Conservation (phyloP, 2,797 vertebrate species). For the Anabas testudineus region DNA sequence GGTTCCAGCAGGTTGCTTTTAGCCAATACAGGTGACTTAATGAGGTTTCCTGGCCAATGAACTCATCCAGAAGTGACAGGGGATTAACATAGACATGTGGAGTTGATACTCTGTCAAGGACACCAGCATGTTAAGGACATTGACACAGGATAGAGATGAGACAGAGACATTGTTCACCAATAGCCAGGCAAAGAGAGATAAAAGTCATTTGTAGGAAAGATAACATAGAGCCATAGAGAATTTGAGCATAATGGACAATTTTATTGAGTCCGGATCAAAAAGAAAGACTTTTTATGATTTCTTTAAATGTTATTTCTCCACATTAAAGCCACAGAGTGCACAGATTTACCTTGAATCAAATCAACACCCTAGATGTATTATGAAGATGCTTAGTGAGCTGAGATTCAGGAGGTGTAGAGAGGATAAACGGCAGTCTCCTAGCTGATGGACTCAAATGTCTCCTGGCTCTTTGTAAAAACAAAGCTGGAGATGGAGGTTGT, state of each 20-base stretch:
- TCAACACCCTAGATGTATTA: conserved; percentile 4
- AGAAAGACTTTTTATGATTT: conserved; percentile 19
- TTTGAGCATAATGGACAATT: conserved; percentile 32
- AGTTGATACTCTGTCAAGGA: conserved; percentile 52
- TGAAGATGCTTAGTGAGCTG: not conserved
- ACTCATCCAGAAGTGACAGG: conserved; percentile 39
- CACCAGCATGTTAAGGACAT: conserved; percentile 27
- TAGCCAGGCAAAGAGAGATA: conserved; percentile 16
- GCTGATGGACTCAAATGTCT: conserved; percentile 8
- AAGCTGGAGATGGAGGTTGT: conserved; percentile 13
- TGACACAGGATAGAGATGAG: conserved; percentile 27
- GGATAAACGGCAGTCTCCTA: not conserved
- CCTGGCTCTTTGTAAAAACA: conserved; percentile 18
- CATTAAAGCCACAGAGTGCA: conserved; percentile 14
- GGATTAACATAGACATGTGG: conserved; percentile 51
- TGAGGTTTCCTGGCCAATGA: conserved; percentile 21
- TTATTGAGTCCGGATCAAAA: conserved; percentile 32
- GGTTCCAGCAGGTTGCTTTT: conserved; percentile 24
- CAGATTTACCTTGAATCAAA: conserved; percentile 10
- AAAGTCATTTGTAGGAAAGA: too few relatives aligned
- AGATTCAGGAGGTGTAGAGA: not conserved
- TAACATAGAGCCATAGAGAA: conserved; percentile 40
- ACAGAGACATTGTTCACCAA: conserved; percentile 22
- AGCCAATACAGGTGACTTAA: conserved; percentile 9
- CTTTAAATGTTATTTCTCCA: conserved; percentile 5